phyloP scores from a whole-genome alignment of 2,888 invertebrate genomes.

The Ctena decussata region DNA sequence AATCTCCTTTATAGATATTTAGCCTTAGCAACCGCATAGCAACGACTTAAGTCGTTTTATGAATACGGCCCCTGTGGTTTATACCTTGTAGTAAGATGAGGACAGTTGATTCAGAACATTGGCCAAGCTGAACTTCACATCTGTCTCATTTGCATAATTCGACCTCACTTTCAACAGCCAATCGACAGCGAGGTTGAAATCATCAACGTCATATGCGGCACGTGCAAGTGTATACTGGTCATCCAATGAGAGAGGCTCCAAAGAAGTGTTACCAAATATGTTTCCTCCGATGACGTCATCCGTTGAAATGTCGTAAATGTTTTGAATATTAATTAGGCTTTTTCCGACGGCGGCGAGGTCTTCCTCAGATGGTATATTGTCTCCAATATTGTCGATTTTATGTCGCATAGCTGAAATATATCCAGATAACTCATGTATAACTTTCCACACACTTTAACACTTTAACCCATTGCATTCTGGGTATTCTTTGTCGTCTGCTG shows the following conservation, averaged over 20 bases:
- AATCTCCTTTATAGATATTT: too few species aligned
- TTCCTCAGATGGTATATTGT: constrained; percentile 65
- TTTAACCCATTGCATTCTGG: too few species aligned
- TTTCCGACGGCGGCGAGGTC: constrained; percentile 48
- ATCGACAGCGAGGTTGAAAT: constrained; percentile 46
- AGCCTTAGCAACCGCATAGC: too few species aligned
- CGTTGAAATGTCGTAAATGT: constrained; percentile 46
- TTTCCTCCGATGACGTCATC: constrained; percentile 54
- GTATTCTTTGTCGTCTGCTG: too few species aligned
- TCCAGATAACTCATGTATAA: too few species aligned
- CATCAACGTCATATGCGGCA: constrained; percentile 51
- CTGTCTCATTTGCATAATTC: constrained; percentile 2
- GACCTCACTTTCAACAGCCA: constrained; percentile 57
- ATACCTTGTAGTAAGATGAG: constrained; percentile 69
- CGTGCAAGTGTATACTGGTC: constrained; percentile 69
- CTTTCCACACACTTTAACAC: too few species aligned
- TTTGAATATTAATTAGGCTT: constrained; percentile 59
- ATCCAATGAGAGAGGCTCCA: constrained; percentile 56
- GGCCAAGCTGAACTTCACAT: constrained; percentile 21
- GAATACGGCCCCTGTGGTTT: too few species aligned
- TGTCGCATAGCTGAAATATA: constrained; percentile 42
- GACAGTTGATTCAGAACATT: constrained; percentile 59
- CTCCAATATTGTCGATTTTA: constrained; percentile 69
- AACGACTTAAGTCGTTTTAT: too few species aligned
- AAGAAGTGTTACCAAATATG: constrained; percentile 43